Evolutionary conservation across 2,113 vertebrate species (phyloP), one percentile per base, ranked within the genome.

Genomic region (Alligator sinensis): DNA sequence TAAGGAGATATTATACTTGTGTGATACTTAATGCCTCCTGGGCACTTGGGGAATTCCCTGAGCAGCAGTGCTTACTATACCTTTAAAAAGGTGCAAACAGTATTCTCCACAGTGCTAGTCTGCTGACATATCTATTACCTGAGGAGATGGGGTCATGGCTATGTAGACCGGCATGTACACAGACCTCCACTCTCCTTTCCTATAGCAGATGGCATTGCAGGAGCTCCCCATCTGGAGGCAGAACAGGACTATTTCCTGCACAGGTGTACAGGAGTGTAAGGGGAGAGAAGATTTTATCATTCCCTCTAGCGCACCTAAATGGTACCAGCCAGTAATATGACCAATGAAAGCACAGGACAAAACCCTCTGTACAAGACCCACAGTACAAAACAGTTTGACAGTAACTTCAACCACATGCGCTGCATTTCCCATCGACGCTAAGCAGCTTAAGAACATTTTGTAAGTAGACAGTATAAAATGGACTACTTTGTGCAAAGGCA

Each of bases 41-140:
- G 89, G 88, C 87, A 70, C 87, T 91, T 55, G 57, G 89, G 89
- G 62, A 93, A 81, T 89, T 89, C 59, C 54, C 72, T 63, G 72
- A 91, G 92, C 82, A 96, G 87, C 60, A 70, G 77, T 60, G 77
- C 83, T 92, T 94, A 80, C 84, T n/a, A 7, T 1, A 90, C 63
- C 93, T 93, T 93, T 95, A 89, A 94, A 93, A 91, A 92, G 88
- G 91, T 84, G 64, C 59, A 96, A 96, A 78, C 64, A 79, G 80
- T 87, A 96, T 91, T 89, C 89, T 84, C 91, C 93, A 77, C 34
- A 59, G 60, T 1, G 2, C 74, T 75, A 83, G 58, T 59, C 59
- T 11, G 4, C 82, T 94, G 89, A 83, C 80, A 80, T 79, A 74
- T 76, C 30, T 59, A 81, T 60, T 88, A 91, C 61, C 34, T 18